Percentiles rank a stretch among this genome's conserved stretches.
phyloP scores from a whole-genome alignment of 2,888 invertebrate species.

The Pecten maximus region DNA sequence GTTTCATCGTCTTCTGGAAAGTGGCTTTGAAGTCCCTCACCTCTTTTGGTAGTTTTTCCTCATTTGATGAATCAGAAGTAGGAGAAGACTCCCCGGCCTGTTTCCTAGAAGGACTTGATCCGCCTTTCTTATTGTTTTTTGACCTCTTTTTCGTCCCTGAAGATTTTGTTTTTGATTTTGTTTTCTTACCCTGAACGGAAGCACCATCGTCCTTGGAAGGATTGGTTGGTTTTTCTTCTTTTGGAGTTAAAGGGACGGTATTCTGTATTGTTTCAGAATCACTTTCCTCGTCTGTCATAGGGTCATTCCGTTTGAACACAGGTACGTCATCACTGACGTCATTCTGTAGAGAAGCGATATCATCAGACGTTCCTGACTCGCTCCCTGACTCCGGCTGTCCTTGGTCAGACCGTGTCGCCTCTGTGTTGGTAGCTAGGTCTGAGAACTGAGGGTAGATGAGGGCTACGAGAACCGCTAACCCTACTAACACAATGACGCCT shows the following conservation, averaged over 20 bases:
- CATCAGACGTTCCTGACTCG: background rate
- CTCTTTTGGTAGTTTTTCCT: constrained; percentile 61
- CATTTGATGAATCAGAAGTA: background rate
- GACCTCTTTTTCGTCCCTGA: background rate
- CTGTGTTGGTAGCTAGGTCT: background rate
- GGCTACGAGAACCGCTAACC: background rate
- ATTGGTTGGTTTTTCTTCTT: background rate
- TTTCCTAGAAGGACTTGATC: background rate
- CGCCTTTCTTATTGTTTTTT: background rate
- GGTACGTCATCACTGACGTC: background rate
- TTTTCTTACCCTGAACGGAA: background rate
- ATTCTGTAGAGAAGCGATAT: background rate
- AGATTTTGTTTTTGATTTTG: background rate
- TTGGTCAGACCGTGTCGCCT: background rate
- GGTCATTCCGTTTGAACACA: background rate
- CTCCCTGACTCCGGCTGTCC: background rate
- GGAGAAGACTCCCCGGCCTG: background rate
- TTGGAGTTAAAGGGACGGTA: background rate
- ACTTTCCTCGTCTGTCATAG: background rate
- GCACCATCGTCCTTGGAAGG: background rate
- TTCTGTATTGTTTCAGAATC: background rate
- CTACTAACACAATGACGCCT: background rate
- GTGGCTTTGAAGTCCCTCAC: constrained; percentile 72
- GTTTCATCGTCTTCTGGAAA: constrained; percentile 64
- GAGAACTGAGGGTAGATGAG: background rate